phyloP scores from a whole-genome alignment of 2,888 invertebrate species.

The Acleris laterana region DNA sequence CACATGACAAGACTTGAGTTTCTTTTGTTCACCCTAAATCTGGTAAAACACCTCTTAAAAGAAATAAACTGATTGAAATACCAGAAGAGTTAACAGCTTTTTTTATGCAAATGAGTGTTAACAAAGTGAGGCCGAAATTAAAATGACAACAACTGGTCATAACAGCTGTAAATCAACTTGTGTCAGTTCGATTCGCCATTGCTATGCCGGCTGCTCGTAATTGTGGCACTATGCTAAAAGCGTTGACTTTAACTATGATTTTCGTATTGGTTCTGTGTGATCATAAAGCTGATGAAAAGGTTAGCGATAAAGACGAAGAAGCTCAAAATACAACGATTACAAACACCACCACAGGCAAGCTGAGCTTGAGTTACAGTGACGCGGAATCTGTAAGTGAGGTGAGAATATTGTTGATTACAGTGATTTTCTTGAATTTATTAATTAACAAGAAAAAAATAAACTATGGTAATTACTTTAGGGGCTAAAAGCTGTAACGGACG shows the following conservation, averaged over 20 bases:
- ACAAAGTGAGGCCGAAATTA: conserved; percentile 33
- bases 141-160: conserved; percentile 30
- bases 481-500: conserved; percentile 14
- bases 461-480: conserved; percentile 13
- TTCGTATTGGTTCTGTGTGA: conserved; percentile 22
- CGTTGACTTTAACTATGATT: conserved; percentile 18
- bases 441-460: neutral
- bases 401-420: conserved; percentile 4
- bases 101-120: conserved; percentile 30
- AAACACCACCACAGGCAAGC: neutral
- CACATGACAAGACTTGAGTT: conserved; percentile 6
- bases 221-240: conserved; percentile 28
- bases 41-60: conserved; percentile 4
- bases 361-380: neutral
- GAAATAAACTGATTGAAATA: conserved; percentile 6
- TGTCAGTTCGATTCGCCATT: conserved; percentile 23
- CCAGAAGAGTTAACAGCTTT: conserved; percentile 14
- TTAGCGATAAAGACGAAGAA: conserved; percentile 14
- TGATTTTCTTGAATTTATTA: neutral
- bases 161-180: conserved; percentile 32
- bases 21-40: conserved; percentile 8
- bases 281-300: conserved; percentile 14
- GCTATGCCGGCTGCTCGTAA: conserved; percentile 1
- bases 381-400: conserved; percentile 21
- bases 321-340: neutral